These are phyloP conservation scores for Oryzias melastigma DNA, from an alignment of 2,113 vertebrate genomes.

Conservation along the genomic window DNA sequence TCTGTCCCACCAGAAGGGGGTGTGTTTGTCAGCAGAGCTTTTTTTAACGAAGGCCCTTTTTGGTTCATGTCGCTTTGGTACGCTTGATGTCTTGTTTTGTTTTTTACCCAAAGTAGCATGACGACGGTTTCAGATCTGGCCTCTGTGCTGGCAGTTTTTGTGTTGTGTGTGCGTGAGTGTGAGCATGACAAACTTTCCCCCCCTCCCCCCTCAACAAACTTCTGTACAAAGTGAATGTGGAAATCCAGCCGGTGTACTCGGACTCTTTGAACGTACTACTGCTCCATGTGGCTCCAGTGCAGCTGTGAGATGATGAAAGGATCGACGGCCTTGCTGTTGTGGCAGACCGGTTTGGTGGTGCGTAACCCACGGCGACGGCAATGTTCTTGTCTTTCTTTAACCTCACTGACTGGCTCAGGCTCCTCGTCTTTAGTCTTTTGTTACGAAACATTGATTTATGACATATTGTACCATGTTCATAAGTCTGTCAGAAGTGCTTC, in stretches of 20 bases:
- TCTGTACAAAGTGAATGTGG: conserved; percentile 66
- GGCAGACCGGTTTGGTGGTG: conserved; percentile 37
- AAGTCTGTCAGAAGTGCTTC: conserved; percentile 80
- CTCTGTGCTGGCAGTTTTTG: conserved; percentile 19
- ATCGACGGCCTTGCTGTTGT: conserved; percentile 35
- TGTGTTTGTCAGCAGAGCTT: conserved; percentile 31
- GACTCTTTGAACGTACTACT: conserved; percentile 55
- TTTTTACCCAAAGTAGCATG: conserved; percentile 56
- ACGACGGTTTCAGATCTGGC: conserved; percentile 42
- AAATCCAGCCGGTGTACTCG: conserved; percentile 46
- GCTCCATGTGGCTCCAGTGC: conserved; percentile 36
- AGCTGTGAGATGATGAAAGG: conserved; percentile 38
- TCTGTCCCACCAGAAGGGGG: conserved; percentile 8
- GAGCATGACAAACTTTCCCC: conserved; percentile 22
- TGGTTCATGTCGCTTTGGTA: conserved; percentile 65
- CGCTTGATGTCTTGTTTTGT: conserved; percentile 12
- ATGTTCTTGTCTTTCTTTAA: conserved; percentile 18
- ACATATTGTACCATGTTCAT: conserved; percentile 76
- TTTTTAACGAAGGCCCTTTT: conserved; percentile 57
- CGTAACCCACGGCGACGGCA: conserved; percentile 37
- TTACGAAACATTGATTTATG: conserved; percentile 65
- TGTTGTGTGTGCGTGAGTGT: not conserved
- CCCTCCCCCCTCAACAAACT: conserved; percentile 12
- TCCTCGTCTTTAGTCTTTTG: conserved; percentile 37
- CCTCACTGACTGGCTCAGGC: conserved; percentile 30